Conservation (phyloP, 92 coral and sea anemone species). For the Anthopleura xanthogrammica region DNA sequence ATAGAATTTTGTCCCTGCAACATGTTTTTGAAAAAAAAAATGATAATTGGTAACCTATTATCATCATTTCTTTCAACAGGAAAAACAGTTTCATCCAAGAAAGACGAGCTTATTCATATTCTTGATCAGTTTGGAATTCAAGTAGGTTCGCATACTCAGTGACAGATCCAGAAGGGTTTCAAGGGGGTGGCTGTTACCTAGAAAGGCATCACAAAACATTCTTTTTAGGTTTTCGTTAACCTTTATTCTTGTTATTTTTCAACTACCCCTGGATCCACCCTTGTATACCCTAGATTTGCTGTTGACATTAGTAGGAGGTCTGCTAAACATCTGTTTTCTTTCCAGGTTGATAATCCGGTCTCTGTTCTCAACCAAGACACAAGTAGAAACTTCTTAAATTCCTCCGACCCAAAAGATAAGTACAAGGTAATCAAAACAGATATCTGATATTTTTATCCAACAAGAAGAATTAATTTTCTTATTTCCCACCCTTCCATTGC, state of each 20-base stretch:
- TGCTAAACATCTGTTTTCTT: not conserved
- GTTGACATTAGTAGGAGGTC: not conserved
- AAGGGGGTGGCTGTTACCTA: too few species aligned
- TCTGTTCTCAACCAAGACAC: slow-evolving; percentile 96
- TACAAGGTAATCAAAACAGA: slow-evolving; percentile 61
- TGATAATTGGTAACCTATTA: not conserved
- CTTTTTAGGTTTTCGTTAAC: too few species aligned
- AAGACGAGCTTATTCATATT: slow-evolving; percentile 87
- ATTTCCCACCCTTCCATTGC: too few species aligned
- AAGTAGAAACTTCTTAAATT: slow-evolving; percentile 86
- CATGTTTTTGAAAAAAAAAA: too few species aligned
- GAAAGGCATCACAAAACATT: too few species aligned
- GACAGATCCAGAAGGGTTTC: too few species aligned
- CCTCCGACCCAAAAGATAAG: slow-evolving; percentile 90
- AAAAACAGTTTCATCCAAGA: slow-evolving; percentile 74
- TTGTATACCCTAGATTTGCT: too few species aligned
- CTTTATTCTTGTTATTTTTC: too few species aligned
- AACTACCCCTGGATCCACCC: too few species aligned
- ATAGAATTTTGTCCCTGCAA: too few species aligned
- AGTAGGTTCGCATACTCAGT: slow-evolving; percentile 30
- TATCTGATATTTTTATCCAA: too few species aligned
- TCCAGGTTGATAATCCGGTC: slow-evolving; percentile 91
- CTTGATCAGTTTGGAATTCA: slow-evolving; percentile 95
- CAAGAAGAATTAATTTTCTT: too few species aligned
- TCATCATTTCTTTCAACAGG: slow-evolving; percentile 37